Conservation (phyloP, 2,797 vertebrate species). For the Bovichtus variegatus region DNA sequence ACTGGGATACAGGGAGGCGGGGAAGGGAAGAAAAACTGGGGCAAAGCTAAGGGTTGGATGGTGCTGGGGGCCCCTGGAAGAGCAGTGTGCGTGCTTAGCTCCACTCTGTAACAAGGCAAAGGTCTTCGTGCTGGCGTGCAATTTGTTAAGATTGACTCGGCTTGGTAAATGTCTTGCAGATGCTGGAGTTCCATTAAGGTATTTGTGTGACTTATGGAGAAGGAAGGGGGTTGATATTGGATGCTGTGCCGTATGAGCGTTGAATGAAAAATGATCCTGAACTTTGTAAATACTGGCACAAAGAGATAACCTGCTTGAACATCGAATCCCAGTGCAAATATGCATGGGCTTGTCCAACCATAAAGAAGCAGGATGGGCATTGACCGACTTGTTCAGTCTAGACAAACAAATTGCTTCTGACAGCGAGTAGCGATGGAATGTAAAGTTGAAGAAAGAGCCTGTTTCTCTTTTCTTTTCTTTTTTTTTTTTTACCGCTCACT, state of each 20-base stretch:
- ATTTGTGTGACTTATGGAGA: constrained; percentile 77
- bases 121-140: constrained; percentile 84
- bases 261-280: background rate
- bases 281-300: constrained; percentile 26
- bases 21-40: constrained; percentile 5
- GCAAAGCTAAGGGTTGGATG: constrained; percentile 28
- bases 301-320: constrained; percentile 37
- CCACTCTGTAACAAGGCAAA: constrained; percentile 88
- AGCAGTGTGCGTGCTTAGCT: constrained; percentile 85
- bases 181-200: constrained; percentile 83
- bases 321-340: constrained; percentile 52
- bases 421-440: constrained; percentile 70
- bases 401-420: constrained; percentile 76
- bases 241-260: constrained; percentile 14
- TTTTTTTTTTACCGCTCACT: constrained; percentile 10
- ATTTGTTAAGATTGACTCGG: constrained; percentile 87
- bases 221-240: constrained; percentile 30
- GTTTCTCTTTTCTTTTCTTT: constrained; percentile 43
- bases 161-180: constrained; percentile 90
- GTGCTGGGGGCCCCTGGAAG: constrained; percentile 86
- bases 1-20: constrained; percentile 79
- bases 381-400: constrained; percentile 70
- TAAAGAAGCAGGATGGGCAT: constrained; percentile 37
- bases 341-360: constrained; percentile 51
- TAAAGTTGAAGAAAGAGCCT: constrained; percentile 42